Evolutionary conservation across 2,888 invertebrate genomes (phyloP).

Genomic region (Atethmia centrago): DNA sequence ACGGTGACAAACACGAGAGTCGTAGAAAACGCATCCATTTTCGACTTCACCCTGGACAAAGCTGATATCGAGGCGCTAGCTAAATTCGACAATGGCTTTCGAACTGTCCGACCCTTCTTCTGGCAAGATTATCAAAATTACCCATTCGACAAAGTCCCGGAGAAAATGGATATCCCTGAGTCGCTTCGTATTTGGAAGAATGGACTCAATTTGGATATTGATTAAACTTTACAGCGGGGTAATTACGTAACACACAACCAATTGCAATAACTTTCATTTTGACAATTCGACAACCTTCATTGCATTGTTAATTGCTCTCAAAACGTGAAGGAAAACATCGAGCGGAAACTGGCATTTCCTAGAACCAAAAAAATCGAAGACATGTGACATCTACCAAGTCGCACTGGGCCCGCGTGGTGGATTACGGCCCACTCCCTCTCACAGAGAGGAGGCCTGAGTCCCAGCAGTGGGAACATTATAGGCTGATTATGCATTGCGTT

Average conservation of each 20-base stretch:
- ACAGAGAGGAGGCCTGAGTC: too few species aligned
- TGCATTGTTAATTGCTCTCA: too few species aligned
- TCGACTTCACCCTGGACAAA: slow-evolving; percentile 79
- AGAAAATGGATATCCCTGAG: slow-evolving; percentile 44
- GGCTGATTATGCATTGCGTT: too few species aligned
- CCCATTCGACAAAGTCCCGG: slow-evolving; percentile 56
- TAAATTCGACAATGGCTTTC: slow-evolving; percentile 78
- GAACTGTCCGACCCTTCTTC: slow-evolving; percentile 73
- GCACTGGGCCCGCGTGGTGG: too few species aligned
- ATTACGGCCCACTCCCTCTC: too few species aligned
- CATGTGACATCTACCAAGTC: too few species aligned
- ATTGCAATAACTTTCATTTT: too few species aligned
- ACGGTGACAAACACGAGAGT: slow-evolving; percentile 76
- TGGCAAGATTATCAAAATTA: slow-evolving; percentile 75
- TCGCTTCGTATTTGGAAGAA: slow-evolving; percentile 56
- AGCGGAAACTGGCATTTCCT: too few species aligned
- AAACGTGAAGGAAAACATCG: too few species aligned
- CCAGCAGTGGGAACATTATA: too few species aligned
- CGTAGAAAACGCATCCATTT: slow-evolving; percentile 82
- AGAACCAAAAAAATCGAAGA: too few species aligned
- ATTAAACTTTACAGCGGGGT: slow-evolving; percentile 21
- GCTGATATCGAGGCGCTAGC: slow-evolving; percentile 73
- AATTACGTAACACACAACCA: not conserved
- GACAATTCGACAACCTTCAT: too few species aligned
- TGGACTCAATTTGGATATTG: slow-evolving; percentile 61